Evolutionary conservation across 2,888 invertebrate species (phyloP).

Genomic region (Romanomermis culicivorax): DNA sequence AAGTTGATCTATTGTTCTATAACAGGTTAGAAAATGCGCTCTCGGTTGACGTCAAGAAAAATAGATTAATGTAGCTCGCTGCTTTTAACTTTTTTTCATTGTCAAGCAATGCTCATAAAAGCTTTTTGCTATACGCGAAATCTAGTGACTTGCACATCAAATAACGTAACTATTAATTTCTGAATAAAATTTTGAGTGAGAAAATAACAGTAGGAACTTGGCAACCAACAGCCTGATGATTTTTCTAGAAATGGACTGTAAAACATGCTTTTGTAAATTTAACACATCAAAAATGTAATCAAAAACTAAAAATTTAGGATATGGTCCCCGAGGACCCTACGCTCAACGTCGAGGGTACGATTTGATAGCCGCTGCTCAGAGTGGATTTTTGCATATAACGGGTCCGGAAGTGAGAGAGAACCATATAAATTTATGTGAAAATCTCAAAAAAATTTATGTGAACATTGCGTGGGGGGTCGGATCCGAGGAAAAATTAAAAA

Average conservation of each 20-base stretch:
- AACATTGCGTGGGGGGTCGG: no score
- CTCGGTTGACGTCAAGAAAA: not conserved
- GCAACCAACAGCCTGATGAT: not conserved
- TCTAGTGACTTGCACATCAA: no score
- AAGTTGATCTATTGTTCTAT: conserved; percentile 73
- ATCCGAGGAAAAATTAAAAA: no score
- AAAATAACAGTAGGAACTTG: not conserved
- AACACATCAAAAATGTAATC: not conserved
- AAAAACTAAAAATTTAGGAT: conserved; percentile 36
- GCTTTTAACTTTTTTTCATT: not conserved
- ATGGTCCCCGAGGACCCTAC: conserved; percentile 68
- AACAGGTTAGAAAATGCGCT: conserved; percentile 48
- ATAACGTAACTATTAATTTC: no score
- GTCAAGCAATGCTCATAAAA: no score
- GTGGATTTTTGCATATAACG: conserved; percentile 68
- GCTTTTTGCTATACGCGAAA: no score
- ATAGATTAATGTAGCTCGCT: not conserved
- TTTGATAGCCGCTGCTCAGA: conserved; percentile 75
- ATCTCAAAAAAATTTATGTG: no score
- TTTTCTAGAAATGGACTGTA: no score
- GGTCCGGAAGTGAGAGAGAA: conserved; percentile 43
- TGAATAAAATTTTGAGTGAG: not conserved
- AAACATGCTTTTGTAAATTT: conserved; percentile 1
- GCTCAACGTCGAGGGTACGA: conserved; percentile 73
- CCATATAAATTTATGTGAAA: no score